Percentiles rank a stretch among this genome's conserved stretches.
phyloP scores from a whole-genome alignment of 1,140 invertebrate genomes.

The Physella acuta region DNA sequence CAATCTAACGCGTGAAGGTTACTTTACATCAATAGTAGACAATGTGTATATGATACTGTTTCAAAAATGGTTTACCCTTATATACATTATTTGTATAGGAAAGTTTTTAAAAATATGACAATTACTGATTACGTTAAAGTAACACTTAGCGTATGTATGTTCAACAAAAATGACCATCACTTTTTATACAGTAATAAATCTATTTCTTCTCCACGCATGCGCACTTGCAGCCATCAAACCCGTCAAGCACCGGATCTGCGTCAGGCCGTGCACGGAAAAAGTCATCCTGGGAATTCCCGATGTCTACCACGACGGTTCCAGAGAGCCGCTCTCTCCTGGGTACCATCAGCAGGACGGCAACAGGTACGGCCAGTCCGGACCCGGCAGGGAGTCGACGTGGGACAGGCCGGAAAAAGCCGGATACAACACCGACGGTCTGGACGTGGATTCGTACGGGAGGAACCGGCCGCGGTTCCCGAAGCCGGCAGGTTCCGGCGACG shows the following conservation, averaged over 20 bases:
- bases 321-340: slow-evolving; percentile 22
- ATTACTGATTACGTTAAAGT: too few species aligned
- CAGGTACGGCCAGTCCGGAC: too few species aligned
- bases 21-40: too few species aligned
- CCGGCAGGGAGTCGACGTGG: not conserved
- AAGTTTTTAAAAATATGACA: not conserved
- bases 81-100: not conserved
- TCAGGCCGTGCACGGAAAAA: slow-evolving; percentile 8
- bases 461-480: not conserved
- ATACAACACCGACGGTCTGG: not conserved
- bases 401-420: not conserved
- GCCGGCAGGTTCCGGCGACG: not conserved
- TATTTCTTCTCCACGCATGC: too few species aligned
- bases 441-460: slow-evolving; percentile 18
- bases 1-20: too few species aligned
- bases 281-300: slow-evolving; percentile 13
- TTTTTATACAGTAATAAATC: too few species aligned
- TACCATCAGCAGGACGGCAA: not conserved
- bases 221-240: slow-evolving; percentile 14
- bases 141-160: too few species aligned
- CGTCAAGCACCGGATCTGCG: not conserved
- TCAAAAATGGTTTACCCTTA: too few species aligned
- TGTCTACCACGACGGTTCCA: slow-evolving; percentile 26
- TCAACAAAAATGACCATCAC: too few species aligned
- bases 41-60: too few species aligned